A percentile compares a stretch with the other conserved stretches of the same genome.
phyloP scores from a whole-genome alignment of 2,113 vertebrate species.

The Chionomys nivalis region DNA sequence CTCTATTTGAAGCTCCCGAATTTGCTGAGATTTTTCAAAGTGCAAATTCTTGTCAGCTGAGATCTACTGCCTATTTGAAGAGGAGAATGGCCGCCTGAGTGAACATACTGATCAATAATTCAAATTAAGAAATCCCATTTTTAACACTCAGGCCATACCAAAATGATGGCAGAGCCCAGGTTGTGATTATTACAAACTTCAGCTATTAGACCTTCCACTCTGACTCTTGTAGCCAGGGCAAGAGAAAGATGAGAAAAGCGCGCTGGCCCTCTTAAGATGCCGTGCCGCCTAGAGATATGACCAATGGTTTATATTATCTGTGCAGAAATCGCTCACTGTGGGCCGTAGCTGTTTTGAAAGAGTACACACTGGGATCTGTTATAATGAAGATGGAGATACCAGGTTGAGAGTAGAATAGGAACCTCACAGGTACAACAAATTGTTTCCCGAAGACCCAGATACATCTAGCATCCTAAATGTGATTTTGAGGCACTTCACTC shows the following conservation, averaged over 20 bases:
- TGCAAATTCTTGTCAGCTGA: conserved; percentile 81
- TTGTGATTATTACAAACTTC: conserved; percentile 83
- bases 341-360: conserved; percentile 30
- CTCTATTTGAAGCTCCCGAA: conserved; percentile 79
- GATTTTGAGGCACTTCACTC: conserved; percentile 60
- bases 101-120: conserved; percentile 86
- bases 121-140: conserved; percentile 87
- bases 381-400: conserved; percentile 72
- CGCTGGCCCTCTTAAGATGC: conserved; percentile 44
- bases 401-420: conserved; percentile 4
- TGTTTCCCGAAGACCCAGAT: conserved; percentile 59
- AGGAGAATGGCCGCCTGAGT: conserved; percentile 83
- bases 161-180: conserved; percentile 78
- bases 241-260: conserved; percentile 69
- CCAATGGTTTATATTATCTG: conserved; percentile 61
- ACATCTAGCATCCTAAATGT: conserved; percentile 62
- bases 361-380: not conserved
- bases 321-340: not conserved
- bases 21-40: conserved; percentile 85
- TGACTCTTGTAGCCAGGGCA: conserved; percentile 50
- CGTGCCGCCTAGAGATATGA: conserved; percentile 51
- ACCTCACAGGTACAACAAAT: conserved; percentile 53
- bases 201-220: conserved; percentile 71
- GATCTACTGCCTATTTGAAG: conserved; percentile 84
- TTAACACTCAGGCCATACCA: conserved; percentile 83